Conservation (phyloP, 2,888 invertebrate species). For the Bhutanitis thaidina region DNA sequence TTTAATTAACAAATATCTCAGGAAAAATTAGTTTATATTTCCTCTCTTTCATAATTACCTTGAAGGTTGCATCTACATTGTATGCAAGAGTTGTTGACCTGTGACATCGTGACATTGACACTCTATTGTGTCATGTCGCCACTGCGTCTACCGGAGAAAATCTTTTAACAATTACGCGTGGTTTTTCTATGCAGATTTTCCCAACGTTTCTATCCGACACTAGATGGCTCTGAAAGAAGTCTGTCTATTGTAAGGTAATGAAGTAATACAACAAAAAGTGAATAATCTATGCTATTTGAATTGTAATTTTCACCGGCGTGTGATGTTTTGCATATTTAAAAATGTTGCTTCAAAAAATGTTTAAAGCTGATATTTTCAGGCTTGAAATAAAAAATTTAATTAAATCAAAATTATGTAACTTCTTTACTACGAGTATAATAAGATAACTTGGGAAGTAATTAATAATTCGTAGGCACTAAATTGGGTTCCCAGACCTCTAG, state of each 20-base stretch:
- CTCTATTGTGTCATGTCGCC: not conserved
- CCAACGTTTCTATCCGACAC: slow-evolving; percentile 59
- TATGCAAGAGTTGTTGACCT: slow-evolving; percentile 5
- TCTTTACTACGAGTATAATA: no score
- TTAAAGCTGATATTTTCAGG: no score
- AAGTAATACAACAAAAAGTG: slow-evolving; percentile 20
- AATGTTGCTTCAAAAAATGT: no score
- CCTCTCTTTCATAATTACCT: no score
- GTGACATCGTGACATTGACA: slow-evolving; percentile 11
- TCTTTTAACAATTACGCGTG: slow-evolving; percentile 25
- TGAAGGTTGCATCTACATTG: not conserved
- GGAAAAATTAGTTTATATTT: no score
- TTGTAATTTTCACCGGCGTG: slow-evolving; percentile 1
- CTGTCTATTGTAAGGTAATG: slow-evolving; percentile 28
- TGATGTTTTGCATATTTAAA: no score
- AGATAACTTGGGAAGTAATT: no score
- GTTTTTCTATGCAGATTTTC: slow-evolving; percentile 39
- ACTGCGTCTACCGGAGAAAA: slow-evolving; percentile 33
- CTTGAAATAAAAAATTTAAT: no score
- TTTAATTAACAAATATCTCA: no score
- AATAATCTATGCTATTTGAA: not conserved
- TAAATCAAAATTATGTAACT: no score
- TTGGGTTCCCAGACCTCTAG: no score
- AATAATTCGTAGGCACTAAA: no score
- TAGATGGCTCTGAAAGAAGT: slow-evolving; percentile 54